Evolutionary conservation across 2,888 invertebrate genomes (phyloP), one percentile per base, ranked within the genome.

Genomic region (Thalpophila matura): DNA sequence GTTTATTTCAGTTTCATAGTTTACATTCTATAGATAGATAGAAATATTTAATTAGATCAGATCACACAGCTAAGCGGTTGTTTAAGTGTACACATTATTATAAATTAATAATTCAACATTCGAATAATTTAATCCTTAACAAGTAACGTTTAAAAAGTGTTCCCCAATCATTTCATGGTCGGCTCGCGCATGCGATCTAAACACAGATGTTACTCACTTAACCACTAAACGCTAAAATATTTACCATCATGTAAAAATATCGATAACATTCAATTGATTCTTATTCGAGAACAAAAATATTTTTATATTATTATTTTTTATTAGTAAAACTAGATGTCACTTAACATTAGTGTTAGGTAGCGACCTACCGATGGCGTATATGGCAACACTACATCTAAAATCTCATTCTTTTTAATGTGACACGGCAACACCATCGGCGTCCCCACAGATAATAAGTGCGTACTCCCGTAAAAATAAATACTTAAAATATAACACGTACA

Each of bases 1-100:
- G 87, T 95, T 94, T 94, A 94, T 93, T 94, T 90, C 87, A 87
- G 82, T 91, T 92, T 93, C 88, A 91, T 92, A 91, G 90, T 94
- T 93, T 91, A 94, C 92, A 94, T 89, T 94, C 92, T 94, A 95
- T 91, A 87, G 89, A 88, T 91, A 91, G 88, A 93, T 88, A 92
- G 89, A 92, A 90, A 90, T 88, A 91, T 91, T 87, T 86, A 88
- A 88, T 87, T 89, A 92, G 88, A 90, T 94, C 94, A 94, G 94
- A 95, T 95, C 94, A 94, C 94, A 94, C 94, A 89, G 89, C 89
- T 93, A 94, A 94, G 93, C 92, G 89, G 85, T 90, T 87, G 74
- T 71, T 91, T 89, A 90, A 88, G 89, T 93, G 85, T 93, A 93
- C 90, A 93, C 89, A 89, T 88, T 85, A 80, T 88, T 90, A 92